Conservation (phyloP, 2,797 vertebrate genomes). For the Periophthalmus magnuspinnatus region DNA sequence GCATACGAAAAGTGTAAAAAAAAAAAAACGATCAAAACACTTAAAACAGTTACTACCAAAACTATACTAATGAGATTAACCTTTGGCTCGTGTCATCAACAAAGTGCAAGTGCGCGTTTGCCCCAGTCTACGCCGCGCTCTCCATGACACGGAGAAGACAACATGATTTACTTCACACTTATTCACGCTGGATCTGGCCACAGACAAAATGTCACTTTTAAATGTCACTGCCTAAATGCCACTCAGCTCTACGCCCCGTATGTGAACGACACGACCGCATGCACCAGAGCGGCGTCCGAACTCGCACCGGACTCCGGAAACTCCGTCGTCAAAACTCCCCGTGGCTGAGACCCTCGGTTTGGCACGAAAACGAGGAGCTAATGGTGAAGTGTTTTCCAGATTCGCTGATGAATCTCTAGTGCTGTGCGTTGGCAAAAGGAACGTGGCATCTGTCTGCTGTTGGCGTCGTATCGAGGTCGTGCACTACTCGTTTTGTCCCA, state of each 20-base stretch:
- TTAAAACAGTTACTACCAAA: background rate
- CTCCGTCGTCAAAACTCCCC: slow-evolving; percentile 35
- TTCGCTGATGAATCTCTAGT: slow-evolving; percentile 30
- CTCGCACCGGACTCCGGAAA: slow-evolving; percentile 13
- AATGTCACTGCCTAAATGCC: slow-evolving; percentile 80
- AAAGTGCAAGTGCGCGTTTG: background rate
- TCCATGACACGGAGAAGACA: slow-evolving; percentile 37
- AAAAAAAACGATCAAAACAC: background rate
- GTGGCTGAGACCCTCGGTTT: slow-evolving; percentile 29
- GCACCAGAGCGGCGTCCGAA: slow-evolving; percentile 17
- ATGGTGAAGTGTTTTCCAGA: slow-evolving; percentile 36
- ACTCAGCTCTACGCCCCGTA: slow-evolving; percentile 43
- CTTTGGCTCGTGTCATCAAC: background rate
- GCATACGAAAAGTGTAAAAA: background rate
- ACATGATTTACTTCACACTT: slow-evolving; percentile 58
- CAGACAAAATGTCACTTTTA: slow-evolving; percentile 77
- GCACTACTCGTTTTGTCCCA: slow-evolving; percentile 25
- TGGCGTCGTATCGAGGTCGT: slow-evolving; percentile 39
- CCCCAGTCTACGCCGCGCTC: slow-evolving; percentile 18
- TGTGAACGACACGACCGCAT: slow-evolving; percentile 12
- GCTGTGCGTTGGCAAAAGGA: slow-evolving; percentile 24
- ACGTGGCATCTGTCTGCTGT: slow-evolving; percentile 38
- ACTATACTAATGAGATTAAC: background rate
- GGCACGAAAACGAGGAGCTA: slow-evolving; percentile 6
- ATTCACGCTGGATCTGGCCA: slow-evolving; percentile 63